These are phyloP conservation scores for Graphium colonna DNA, from an alignment of 2,888 invertebrate species.

Conservation along the genomic window DNA sequence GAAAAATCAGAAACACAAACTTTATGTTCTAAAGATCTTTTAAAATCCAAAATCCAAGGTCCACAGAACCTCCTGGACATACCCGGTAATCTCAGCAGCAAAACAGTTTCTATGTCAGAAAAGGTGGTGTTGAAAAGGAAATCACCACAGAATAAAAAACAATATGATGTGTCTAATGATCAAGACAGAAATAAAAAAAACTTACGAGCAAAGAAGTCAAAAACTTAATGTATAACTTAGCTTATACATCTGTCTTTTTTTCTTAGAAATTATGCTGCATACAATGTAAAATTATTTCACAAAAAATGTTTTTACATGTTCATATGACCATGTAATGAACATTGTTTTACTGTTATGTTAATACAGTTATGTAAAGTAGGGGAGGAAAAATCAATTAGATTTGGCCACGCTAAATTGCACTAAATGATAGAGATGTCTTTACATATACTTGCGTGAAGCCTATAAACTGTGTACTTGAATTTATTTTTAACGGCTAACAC, in stretches of 20 bases:
- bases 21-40: not conserved
- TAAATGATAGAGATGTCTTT: too few species aligned
- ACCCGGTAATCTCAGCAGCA: not conserved
- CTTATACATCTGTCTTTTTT: not conserved
- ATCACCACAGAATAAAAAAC: conserved; percentile 34
- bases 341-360: too few species aligned
- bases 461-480: too few species aligned
- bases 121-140: conserved; percentile 31
- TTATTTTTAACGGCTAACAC: too few species aligned
- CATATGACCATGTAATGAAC: too few species aligned
- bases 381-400: too few species aligned
- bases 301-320: too few species aligned
- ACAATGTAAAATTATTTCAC: not conserved
- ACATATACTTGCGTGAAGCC: too few species aligned
- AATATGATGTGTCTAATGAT: conserved; percentile 8
- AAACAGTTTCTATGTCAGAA: conserved; percentile 2
- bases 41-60: conserved; percentile 7
- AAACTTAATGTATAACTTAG: conserved; percentile 20
- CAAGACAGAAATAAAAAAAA: conserved; percentile 25
- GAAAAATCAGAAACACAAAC: not conserved
- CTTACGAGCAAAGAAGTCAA: conserved; percentile 27
- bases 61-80: conserved; percentile 1
- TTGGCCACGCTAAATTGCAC: too few species aligned
- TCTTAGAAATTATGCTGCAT: not conserved
- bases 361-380: too few species aligned